These are phyloP conservation scores for Xylocopa sonorina DNA, from an alignment of 1,140 invertebrate species.

Conservation along the genomic window DNA sequence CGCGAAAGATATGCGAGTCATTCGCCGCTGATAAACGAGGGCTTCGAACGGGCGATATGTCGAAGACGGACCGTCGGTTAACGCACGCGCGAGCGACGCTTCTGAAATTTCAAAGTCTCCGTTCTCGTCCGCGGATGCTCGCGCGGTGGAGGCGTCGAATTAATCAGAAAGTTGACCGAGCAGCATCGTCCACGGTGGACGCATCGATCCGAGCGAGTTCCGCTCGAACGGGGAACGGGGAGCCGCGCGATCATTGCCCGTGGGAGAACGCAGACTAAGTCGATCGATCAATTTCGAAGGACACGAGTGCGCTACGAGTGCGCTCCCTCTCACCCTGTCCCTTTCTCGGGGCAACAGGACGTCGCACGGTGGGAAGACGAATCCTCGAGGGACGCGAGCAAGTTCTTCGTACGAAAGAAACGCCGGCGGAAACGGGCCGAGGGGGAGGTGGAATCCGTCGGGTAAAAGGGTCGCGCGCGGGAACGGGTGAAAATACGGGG, in stretches of 20 bases:
- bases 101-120: neutral
- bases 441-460: conserved; percentile 11
- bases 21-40: conserved; percentile 9
- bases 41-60: neutral
- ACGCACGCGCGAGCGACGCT: too few relatives aligned
- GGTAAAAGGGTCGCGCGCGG: conserved; percentile 16
- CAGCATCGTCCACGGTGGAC: neutral
- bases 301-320: conserved; percentile 14
- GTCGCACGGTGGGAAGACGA: neutral
- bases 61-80: neutral
- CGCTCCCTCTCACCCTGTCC: neutral
- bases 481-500: conserved; percentile 25
- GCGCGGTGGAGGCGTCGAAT: neutral
- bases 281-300: conserved; percentile 62
- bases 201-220: neutral
- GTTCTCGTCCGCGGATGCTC: too few relatives aligned
- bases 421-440: neutral
- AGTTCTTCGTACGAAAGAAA: conserved; percentile 34
- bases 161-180: conserved; percentile 3
- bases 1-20: neutral
- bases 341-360: too few relatives aligned
- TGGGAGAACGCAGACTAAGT: conserved; percentile 32
- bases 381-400: conserved; percentile 38
- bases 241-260: conserved; percentile 13
- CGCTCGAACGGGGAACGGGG: neutral